A percentile compares a stretch with the other conserved stretches of the same genome.
Conservation (phyloP, 2,888 invertebrate species). For the Lasioglossum zephyrum region DNA sequence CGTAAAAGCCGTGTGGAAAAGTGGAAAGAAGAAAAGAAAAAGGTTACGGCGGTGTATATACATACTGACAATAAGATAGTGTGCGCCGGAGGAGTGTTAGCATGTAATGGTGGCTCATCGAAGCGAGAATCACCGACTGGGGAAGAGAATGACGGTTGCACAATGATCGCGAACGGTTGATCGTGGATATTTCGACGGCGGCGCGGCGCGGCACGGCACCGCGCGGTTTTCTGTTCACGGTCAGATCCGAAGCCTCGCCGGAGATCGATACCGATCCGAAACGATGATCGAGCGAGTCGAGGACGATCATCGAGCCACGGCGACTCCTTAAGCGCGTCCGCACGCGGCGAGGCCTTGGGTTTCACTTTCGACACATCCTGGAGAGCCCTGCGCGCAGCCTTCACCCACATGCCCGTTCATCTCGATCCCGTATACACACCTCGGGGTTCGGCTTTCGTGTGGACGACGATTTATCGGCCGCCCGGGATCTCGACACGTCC, state of each 20-base stretch:
- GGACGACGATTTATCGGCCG: conserved; percentile 71
- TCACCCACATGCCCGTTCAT: conserved; percentile 82
- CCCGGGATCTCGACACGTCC: conserved; percentile 73
- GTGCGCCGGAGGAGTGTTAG: background rate
- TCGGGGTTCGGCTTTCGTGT: conserved; percentile 60
- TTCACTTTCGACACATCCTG: conserved; percentile 84
- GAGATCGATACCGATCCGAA: conserved; percentile 57
- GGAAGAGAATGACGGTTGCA: conserved; percentile 27
- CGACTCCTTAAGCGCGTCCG: conserved; percentile 24
- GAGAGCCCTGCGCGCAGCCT: conserved; percentile 80
- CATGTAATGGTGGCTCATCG: background rate
- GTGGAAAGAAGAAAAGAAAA: background rate
- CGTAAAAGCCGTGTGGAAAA: conserved; percentile 16
- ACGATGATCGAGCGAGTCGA: conserved; percentile 61
- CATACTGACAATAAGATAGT: background rate
- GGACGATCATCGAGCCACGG: conserved; percentile 45
- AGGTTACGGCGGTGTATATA: background rate
- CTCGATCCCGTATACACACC: conserved; percentile 64
- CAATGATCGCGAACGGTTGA: conserved; percentile 14
- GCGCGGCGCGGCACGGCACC: background rate
- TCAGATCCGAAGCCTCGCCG: conserved; percentile 40
- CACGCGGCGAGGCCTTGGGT: conserved; percentile 74
- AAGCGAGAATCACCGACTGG: conserved; percentile 37
- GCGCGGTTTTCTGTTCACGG: conserved; percentile 32
- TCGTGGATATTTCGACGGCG: conserved; percentile 35